phyloP scores from a whole-genome alignment of 2,888 invertebrate species.

The Charanyca ferruginea region DNA sequence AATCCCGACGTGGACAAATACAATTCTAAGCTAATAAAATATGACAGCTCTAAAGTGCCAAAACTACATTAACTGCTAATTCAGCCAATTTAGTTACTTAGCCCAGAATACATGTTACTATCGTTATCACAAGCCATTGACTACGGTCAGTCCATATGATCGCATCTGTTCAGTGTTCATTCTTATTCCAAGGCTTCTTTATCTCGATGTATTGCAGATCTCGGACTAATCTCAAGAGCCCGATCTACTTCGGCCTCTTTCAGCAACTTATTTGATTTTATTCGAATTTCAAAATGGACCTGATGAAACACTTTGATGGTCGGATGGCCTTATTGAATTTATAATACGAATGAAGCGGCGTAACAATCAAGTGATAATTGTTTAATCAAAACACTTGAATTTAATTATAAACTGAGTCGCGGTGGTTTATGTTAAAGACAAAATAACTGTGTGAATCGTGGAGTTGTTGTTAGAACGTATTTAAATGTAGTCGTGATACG shows the following conservation, averaged over 20 bases:
- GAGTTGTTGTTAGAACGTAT: not conserved
- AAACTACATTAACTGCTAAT: not conserved
- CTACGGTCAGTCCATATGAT: not conserved
- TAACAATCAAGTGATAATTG: constrained; percentile 26
- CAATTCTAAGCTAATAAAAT: constrained; percentile 35
- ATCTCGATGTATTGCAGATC: constrained; percentile 36
- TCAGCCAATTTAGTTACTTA: not conserved
- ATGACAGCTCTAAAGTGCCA: not conserved
- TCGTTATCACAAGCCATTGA: not conserved
- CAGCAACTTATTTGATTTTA: constrained; percentile 47
- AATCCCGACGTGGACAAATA: constrained; percentile 44
- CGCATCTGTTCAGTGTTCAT: not conserved
- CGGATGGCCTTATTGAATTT: constrained; percentile 32
- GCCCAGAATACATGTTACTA: not conserved
- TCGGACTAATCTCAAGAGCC: constrained; percentile 44
- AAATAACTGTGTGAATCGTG: not conserved
- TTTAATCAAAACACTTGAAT: constrained; percentile 22
- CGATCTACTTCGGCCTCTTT: constrained; percentile 31
- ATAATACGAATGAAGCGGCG: constrained; percentile 6
- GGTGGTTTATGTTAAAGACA: constrained; percentile 8
- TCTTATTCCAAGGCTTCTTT: not conserved
- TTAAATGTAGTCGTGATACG: not conserved
- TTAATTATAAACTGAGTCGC: constrained; percentile 21
- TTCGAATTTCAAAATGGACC: constrained; percentile 33
- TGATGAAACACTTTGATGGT: constrained; percentile 19